Conservation (phyloP, 2,888 invertebrate species). For the Zelleria hepariella region DNA sequence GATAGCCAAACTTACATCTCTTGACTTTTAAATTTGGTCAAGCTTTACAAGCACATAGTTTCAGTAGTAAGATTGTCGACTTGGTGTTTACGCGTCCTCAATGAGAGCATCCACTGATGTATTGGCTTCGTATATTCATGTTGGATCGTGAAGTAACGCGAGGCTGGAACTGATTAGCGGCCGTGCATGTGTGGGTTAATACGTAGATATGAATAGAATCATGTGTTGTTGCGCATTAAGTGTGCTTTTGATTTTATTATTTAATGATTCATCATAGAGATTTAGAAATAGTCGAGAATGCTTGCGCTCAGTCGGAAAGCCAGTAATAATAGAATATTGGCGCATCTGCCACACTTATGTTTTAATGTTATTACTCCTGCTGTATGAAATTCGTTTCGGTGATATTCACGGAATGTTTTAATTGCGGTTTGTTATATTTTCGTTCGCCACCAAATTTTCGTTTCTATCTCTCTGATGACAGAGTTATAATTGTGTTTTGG, state of each 20-base stretch:
- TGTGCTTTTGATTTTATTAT: slow-evolving; percentile 71
- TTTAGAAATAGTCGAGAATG: slow-evolving; percentile 71
- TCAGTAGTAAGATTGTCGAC: slow-evolving; percentile 57
- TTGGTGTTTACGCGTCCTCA: slow-evolving; percentile 63
- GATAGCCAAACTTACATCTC: no score
- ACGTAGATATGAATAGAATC: slow-evolving; percentile 53
- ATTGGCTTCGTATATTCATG: slow-evolving; percentile 35
- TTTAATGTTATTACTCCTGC: slow-evolving; percentile 63
- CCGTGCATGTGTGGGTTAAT: slow-evolving; percentile 52
- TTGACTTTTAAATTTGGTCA: no score
- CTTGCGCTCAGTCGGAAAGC: slow-evolving; percentile 59
- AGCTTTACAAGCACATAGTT: slow-evolving; percentile 51
- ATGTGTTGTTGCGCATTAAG: slow-evolving; percentile 66
- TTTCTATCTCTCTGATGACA: slow-evolving; percentile 59
- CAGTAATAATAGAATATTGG: slow-evolving; percentile 71
- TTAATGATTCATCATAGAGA: slow-evolving; percentile 72
- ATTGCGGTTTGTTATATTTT: slow-evolving; percentile 64
- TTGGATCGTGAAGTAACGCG: slow-evolving; percentile 55
- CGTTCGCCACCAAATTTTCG: slow-evolving; percentile 50
- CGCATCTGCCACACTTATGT: slow-evolving; percentile 65
- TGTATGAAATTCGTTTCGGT: slow-evolving; percentile 55
- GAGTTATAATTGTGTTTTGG: slow-evolving; percentile 62
- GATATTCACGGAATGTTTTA: slow-evolving; percentile 63
- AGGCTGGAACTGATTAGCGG: slow-evolving; percentile 62
- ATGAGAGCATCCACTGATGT: slow-evolving; percentile 65